Evolutionary conservation across 1,140 invertebrate species (phyloP).

Genomic region (Nomia melanderi): DNA sequence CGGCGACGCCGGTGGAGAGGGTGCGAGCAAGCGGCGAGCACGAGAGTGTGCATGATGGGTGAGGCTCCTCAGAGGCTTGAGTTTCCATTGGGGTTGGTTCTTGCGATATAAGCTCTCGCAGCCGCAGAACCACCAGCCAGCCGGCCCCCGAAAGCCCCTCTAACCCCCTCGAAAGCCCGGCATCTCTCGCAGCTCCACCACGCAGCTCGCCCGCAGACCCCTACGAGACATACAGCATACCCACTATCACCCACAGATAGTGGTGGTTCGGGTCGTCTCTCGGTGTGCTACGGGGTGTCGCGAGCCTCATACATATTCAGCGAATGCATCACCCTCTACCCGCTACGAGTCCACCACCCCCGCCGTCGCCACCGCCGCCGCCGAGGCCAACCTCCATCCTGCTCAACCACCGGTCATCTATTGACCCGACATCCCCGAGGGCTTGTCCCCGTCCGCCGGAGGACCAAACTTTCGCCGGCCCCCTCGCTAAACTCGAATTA

Average conservation of each 20-base stretch:
- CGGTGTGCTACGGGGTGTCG: slow-evolving; percentile 77
- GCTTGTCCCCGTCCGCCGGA: slow-evolving; percentile 46
- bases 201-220: slow-evolving; percentile 66
- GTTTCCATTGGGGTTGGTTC: slow-evolving; percentile 80
- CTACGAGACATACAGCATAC: slow-evolving; percentile 78
- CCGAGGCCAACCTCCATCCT: slow-evolving; percentile 60
- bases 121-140: slow-evolving; percentile 64
- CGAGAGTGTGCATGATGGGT: slow-evolving; percentile 80
- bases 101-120: slow-evolving; percentile 77
- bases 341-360: slow-evolving; percentile 37
- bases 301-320: slow-evolving; percentile 81
- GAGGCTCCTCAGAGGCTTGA: slow-evolving; percentile 75
- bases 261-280: slow-evolving; percentile 75
- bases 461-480: slow-evolving; percentile 74
- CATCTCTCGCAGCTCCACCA: slow-evolving; percentile 41
- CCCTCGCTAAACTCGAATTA: slow-evolving; percentile 77
- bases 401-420: slow-evolving; percentile 73
- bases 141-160: slow-evolving; percentile 43
- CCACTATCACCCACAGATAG: slow-evolving; percentile 81
- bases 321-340: slow-evolving; percentile 75
- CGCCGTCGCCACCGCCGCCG: slow-evolving; percentile 3
- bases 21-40: slow-evolving; percentile 65
- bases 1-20: slow-evolving; percentile 7
- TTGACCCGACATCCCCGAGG: slow-evolving; percentile 74
- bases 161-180: slow-evolving; percentile 50